Evolutionary conservation across 1,140 invertebrate species (phyloP).

Genomic region (Diorhabda sublineata): DNA sequence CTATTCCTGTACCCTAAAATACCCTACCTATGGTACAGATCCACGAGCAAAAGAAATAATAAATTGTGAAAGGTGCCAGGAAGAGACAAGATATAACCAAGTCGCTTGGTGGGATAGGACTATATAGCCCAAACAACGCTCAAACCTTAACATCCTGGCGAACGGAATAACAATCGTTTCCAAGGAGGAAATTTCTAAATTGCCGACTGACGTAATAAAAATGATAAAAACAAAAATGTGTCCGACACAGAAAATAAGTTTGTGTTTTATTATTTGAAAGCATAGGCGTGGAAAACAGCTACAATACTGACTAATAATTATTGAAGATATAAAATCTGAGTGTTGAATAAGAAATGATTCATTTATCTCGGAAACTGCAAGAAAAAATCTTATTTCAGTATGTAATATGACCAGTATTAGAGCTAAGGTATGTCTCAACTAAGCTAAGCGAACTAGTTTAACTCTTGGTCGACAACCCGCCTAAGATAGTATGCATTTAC

Average conservation of each 20-base stretch:
- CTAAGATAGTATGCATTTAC: too few relatives aligned
- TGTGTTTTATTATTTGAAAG: constrained; percentile 30
- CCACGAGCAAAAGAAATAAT: constrained; percentile 24
- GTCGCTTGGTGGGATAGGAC: not conserved
- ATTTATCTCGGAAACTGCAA: too few relatives aligned
- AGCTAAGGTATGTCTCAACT: too few relatives aligned
- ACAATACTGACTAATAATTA: too few relatives aligned
- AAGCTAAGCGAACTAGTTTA: too few relatives aligned
- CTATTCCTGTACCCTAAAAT: too few relatives aligned
- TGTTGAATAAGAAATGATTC: too few relatives aligned
- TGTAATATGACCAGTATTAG: too few relatives aligned
- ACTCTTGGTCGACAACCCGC: too few relatives aligned
- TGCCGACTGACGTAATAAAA: constrained; percentile 31
- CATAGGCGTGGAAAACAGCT: not conserved
- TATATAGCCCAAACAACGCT: not conserved
- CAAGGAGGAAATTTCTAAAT: constrained; percentile 27
- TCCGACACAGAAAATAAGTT: constrained; percentile 31
- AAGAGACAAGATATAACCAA: constrained; percentile 31
- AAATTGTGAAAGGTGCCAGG: constrained; percentile 31
- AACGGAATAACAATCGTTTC: constrained; percentile 35
- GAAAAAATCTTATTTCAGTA: too few relatives aligned
- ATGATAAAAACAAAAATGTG: constrained; percentile 35
- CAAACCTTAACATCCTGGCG: constrained; percentile 24
- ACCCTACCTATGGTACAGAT: too few relatives aligned
- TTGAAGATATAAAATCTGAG: too few relatives aligned